phyloP scores from a whole-genome alignment of 2,113 vertebrate species.

The Sinocyclocheilus rhinocerous region DNA sequence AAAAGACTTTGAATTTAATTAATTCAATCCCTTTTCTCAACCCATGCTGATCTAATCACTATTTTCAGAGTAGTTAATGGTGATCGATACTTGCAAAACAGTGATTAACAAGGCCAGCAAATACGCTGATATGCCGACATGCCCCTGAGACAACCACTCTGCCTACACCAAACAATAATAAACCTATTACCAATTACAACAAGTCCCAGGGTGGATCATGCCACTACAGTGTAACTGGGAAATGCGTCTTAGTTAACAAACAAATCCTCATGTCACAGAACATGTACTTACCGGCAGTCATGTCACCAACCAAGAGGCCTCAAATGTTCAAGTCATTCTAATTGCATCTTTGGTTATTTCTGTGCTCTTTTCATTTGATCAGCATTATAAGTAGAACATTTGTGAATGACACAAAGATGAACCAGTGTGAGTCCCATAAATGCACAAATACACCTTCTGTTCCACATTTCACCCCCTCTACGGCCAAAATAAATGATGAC shows the following conservation, averaged over 20 bases:
- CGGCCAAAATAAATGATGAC: not conserved
- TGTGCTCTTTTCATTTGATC: not conserved
- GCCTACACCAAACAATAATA: constrained; percentile 6
- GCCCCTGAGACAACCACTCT: not conserved
- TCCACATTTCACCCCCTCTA: not conserved
- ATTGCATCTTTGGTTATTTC: not conserved
- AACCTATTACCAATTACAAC: constrained; percentile 9
- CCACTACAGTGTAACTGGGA: not conserved
- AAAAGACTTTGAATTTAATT: not conserved
- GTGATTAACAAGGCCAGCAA: not conserved
- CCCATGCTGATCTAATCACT: not conserved
- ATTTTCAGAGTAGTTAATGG: not conserved
- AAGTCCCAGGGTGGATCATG: not conserved
- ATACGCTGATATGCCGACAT: not conserved
- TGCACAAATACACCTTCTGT: not conserved
- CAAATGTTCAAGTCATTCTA: not conserved
- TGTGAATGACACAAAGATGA: not conserved
- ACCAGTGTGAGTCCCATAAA: not conserved
- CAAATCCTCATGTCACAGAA: not conserved
- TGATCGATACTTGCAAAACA: not conserved
- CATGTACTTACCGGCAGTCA: not conserved
- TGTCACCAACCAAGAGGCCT: not conserved
- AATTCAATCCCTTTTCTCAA: not conserved
- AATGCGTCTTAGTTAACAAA: not conserved
- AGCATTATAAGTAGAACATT: not conserved